Percentiles rank a stretch among this genome's conserved stretches.
Conservation (phyloP, 1,140 invertebrate genomes). For the Cepaea nemoralis region DNA sequence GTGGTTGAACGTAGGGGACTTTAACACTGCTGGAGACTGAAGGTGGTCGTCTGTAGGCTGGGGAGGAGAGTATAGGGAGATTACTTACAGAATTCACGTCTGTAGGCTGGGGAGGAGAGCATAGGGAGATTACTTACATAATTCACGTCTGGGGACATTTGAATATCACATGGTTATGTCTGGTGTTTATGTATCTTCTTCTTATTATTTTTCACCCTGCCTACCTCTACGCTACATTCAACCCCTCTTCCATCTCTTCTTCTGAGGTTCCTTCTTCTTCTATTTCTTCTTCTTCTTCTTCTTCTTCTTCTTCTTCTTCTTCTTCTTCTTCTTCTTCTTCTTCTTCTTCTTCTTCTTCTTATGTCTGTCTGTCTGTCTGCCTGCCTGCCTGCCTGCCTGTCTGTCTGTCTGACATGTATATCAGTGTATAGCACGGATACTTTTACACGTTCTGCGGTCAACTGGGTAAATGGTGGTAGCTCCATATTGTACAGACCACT, state of each 20-base stretch:
- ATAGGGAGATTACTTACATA: neutral
- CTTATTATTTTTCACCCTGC: neutral
- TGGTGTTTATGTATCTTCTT: too few relatives aligned
- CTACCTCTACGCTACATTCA: neutral
- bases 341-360: too few relatives aligned
- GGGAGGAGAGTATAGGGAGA: neutral
- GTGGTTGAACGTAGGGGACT: constrained; percentile 32
- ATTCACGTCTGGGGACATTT: too few relatives aligned
- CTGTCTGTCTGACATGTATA: neutral
- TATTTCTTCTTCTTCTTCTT: neutral
- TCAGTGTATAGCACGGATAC: neutral
- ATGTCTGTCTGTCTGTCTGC: neutral
- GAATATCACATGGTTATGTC: too few relatives aligned
- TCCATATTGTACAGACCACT: too few relatives aligned
- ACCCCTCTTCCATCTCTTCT: neutral
- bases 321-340: neutral
- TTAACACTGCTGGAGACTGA: constrained; percentile 5
- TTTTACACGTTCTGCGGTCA: too few relatives aligned
- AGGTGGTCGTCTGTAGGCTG: constrained; percentile 31
- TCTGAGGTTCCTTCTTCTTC: too few relatives aligned
- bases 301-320: neutral
- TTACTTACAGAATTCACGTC: neutral
- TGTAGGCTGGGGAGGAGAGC: neutral
- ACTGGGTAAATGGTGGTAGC: too few relatives aligned
- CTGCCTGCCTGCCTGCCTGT: neutral